A percentile compares a stretch with the other conserved stretches of the same genome.
phyloP scores from a whole-genome alignment of 2,797 vertebrate species.

The Alouatta caraya region DNA sequence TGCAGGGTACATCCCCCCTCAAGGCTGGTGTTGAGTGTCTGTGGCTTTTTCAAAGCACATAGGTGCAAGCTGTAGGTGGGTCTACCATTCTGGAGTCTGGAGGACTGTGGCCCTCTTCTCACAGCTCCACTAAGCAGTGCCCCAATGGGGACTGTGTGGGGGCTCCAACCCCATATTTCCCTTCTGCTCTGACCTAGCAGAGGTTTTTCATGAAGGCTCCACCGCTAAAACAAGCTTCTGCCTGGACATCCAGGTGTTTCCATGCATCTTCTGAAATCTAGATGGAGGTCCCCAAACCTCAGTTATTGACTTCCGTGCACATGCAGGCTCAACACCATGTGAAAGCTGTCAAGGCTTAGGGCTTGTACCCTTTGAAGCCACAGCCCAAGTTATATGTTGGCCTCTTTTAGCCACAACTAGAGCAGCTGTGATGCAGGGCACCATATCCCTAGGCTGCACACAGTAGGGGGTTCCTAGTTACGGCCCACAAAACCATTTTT shows the following conservation, averaged over 20 bases:
- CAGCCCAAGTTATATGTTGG: neutral
- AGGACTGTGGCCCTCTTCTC: neutral
- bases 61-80: neutral
- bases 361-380: neutral
- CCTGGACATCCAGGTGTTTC: neutral
- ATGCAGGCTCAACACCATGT: neutral
- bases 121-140: neutral
- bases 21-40: neutral
- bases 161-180: neutral
- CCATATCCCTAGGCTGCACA: neutral
- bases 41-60: neutral
- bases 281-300: neutral
- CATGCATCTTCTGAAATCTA: neutral
- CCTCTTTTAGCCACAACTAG: neutral
- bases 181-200: neutral
- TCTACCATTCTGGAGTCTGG: neutral
- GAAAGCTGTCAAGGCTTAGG: neutral
- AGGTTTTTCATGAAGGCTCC: neutral
- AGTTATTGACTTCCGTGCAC: neutral
- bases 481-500: neutral
- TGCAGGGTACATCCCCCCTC: neutral
- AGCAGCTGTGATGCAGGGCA: neutral
- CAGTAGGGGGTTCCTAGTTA: neutral
- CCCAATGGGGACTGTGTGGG: neutral
- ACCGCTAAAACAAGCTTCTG: neutral